Evolutionary conservation across 53 echinoderm and acorn worm genomes (phyloP).

Genomic region (Zoroaster sp.): DNA sequence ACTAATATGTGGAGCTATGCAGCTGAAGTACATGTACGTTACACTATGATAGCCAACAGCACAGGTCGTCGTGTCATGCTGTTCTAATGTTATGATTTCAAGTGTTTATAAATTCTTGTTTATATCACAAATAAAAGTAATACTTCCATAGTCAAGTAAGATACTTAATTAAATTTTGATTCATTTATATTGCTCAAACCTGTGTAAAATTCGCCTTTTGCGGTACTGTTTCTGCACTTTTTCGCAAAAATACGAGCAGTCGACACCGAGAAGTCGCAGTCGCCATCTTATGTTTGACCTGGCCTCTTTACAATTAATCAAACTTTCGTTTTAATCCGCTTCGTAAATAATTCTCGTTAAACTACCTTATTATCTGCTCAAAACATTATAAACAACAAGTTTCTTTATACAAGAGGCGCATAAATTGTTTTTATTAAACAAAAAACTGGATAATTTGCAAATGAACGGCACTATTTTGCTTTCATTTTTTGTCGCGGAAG

Average conservation of each 20-base stretch:
- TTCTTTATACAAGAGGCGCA: not conserved
- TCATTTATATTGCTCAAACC: not conserved
- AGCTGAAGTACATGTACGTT: too few species aligned
- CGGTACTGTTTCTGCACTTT: conserved; percentile 7
- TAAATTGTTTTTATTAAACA: not conserved
- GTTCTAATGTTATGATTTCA: too few species aligned
- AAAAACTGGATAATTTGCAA: not conserved
- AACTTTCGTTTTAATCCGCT: not conserved
- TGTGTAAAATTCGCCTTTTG: conserved; percentile 50
- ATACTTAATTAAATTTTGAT: not conserved
- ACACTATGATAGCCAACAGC: too few species aligned
- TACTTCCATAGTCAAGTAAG: too few species aligned
- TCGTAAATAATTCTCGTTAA: not conserved
- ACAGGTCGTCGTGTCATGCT: too few species aligned
- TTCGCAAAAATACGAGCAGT: conserved; percentile 53
- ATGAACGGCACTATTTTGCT: not conserved
- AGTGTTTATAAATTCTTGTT: too few species aligned
- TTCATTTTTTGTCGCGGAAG: not conserved
- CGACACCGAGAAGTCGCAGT: conserved; percentile 16
- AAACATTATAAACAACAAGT: not conserved
- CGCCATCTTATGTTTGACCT: conserved; percentile 25
- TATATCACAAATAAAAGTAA: too few species aligned
- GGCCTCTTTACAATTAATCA: not conserved
- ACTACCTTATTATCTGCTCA: not conserved
- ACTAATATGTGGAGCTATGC: too few species aligned